Evolutionary conservation across 2,113 vertebrate species (phyloP).

Genomic region (Gavia stellata): DNA sequence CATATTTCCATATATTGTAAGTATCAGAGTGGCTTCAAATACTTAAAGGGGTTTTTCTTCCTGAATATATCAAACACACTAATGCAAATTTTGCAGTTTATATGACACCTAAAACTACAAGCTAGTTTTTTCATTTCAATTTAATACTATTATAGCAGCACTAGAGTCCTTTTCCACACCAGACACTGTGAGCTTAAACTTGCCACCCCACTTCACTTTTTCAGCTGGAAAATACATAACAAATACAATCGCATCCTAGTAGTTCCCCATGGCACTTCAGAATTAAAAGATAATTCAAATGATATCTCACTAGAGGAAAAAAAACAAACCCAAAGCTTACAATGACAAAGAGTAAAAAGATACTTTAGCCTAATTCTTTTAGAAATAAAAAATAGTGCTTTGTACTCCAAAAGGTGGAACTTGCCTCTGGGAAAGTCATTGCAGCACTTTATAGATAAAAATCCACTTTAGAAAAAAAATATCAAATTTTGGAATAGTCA

Average conservation of each 20-base stretch:
- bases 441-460: constrained; percentile 51
- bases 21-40: background rate
- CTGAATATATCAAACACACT: background rate
- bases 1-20: background rate
- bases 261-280: background rate
- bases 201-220: background rate
- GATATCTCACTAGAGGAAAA: background rate
- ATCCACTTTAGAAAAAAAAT: background rate
- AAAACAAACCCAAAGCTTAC: background rate
- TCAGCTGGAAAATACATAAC: background rate
- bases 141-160: background rate
- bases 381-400: constrained; percentile 39
- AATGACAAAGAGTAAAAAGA: constrained; percentile 40
- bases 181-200: background rate
- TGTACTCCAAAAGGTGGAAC: constrained; percentile 45
- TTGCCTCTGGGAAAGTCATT: constrained; percentile 65
- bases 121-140: background rate
- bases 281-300: constrained; percentile 63
- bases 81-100: background rate
- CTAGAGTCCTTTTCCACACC: background rate
- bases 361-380: constrained; percentile 17
- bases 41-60: background rate
- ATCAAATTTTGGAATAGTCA: background rate
- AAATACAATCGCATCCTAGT: background rate
- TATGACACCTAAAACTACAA: background rate